A percentile compares a stretch with the other conserved stretches of the same genome.
phyloP scores from a whole-genome alignment of 1,140 invertebrate genomes.

The Solenopsis invicta region DNA sequence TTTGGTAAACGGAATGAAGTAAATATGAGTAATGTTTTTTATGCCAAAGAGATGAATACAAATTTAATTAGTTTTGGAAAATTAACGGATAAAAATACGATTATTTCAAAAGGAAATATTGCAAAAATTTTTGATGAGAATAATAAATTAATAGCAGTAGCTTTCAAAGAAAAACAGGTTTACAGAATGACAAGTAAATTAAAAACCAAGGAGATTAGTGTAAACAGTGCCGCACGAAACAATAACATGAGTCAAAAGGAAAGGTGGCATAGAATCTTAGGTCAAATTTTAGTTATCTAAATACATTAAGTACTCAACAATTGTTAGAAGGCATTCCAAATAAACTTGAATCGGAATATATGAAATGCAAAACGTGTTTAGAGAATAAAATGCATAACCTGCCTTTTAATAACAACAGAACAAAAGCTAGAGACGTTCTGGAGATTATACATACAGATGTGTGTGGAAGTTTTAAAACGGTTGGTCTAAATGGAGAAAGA shows the following conservation, averaged over 20 bases:
- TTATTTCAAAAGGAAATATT: conserved; percentile 41
- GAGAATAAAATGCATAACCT: conserved; percentile 58
- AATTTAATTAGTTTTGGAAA: conserved; percentile 63
- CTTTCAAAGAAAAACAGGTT: conserved; percentile 40
- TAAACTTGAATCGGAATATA: conserved; percentile 16
- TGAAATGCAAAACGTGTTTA: conserved; percentile 19
- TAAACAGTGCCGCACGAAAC: conserved; percentile 8
- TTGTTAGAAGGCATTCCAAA: conserved; percentile 54
- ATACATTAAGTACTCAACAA: conserved; percentile 52
- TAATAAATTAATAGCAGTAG: conserved; percentile 43
- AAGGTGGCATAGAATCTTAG: conserved; percentile 54
- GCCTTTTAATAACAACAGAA: conserved; percentile 56
- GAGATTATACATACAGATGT: conserved; percentile 43
- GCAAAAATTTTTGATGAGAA: conserved; percentile 9
- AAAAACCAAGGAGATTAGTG: neutral
- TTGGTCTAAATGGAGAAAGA: conserved; percentile 17
- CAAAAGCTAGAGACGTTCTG: conserved; percentile 35
- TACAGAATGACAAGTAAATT: conserved; percentile 47
- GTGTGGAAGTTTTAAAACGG: conserved; percentile 10
- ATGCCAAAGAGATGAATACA: conserved; percentile 55
- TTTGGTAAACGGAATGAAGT: conserved; percentile 31
- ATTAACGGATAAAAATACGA: conserved; percentile 47
- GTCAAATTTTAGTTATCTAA: conserved; percentile 66
- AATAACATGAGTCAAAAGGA: conserved; percentile 25
- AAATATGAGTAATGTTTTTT: conserved; percentile 58